Base-by-base conservation (phyloP, 2,888 invertebrate genomes). In the Mimachlamys varia region DNA sequence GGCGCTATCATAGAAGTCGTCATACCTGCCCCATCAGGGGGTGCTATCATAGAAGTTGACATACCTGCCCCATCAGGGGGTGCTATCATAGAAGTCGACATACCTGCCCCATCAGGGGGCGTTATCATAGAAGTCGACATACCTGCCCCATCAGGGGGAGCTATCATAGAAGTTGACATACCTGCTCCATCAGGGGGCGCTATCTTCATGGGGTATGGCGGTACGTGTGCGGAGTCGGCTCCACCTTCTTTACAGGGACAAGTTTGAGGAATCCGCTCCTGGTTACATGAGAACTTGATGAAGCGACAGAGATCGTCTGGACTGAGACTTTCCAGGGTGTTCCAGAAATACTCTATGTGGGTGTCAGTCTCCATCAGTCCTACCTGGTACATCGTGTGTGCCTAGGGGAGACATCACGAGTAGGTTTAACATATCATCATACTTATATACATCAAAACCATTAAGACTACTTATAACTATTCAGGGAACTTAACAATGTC, bases 121-220 rank as follows among this genome's bases (percentile, higher is more conserved):
- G n/a, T n/a, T n/a, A n/a, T n/a, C n/a, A n/a, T n/a, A n/a, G n/a
- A n/a, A n/a, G n/a, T n/a, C n/a, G n/a, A n/a, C n/a, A 44, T 53
- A 53, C 19, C 15, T 53, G 53, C 15, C n/a, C n/a, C 15, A 2
- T 12, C 15, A 15, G 2, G 53, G 10, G n/a, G 76, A 33, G 1
- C 0, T 22, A 76, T 13, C 33, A 13, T 15, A 76, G 10, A 2
- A 33, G 4, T 62, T 33, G 0, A 91, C 92, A 89, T 91, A 96
- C 96, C 96, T 93, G 94, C 92, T 44, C 96, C 96, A 94, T 96
- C 96, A 15, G 96, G 96, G 37, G 96, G 96, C 0, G 96, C 96
- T 89, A 96, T 96, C 93, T 96, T 96, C 96, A 96, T 96, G 27
- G 96, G 96, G 92, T 96, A 96, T 7, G 96, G 96, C 17, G 96